A percentile compares a stretch with the other conserved stretches of the same genome.
Conservation (phyloP, 2,113 vertebrate species). For the Ameiurus melas region DNA sequence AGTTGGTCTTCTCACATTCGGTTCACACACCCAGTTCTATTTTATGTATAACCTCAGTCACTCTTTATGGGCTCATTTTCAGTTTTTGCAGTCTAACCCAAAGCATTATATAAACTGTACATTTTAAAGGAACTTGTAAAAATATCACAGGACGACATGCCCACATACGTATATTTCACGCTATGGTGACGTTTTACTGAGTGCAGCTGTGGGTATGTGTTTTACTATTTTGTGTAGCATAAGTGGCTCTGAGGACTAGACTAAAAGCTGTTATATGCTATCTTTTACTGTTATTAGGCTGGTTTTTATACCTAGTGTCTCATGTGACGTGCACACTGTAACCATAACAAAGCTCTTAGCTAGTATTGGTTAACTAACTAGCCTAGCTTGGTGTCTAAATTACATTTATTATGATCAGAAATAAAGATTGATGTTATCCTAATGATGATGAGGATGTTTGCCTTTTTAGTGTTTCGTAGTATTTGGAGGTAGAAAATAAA, state of each 20-base stretch:
- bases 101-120: conserved; percentile 22
- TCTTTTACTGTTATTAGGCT: background rate
- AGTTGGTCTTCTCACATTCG: background rate
- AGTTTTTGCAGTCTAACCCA: conserved; percentile 46
- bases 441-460: background rate
- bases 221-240: background rate
- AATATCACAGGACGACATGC: background rate
- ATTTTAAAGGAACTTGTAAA: conserved; percentile 51
- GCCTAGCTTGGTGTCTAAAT: background rate
- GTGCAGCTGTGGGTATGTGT: conserved; percentile 1
- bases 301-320: background rate
- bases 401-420: background rate
- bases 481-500: background rate
- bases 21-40: conserved; percentile 43
- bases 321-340: background rate
- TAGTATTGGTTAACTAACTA: background rate
- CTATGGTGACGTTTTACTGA: background rate
- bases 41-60: conserved; percentile 31
- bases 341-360: background rate
- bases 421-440: background rate
- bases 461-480: background rate
- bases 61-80: conserved; percentile 27
- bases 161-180: conserved; percentile 21
- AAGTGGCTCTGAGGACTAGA: background rate
- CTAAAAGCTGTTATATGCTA: background rate